Percentiles rank a stretch among this genome's conserved stretches.
Evolutionary conservation across 2,797 vertebrate genomes (phyloP).

Genomic region (Decapterus maruadsi): DNA sequence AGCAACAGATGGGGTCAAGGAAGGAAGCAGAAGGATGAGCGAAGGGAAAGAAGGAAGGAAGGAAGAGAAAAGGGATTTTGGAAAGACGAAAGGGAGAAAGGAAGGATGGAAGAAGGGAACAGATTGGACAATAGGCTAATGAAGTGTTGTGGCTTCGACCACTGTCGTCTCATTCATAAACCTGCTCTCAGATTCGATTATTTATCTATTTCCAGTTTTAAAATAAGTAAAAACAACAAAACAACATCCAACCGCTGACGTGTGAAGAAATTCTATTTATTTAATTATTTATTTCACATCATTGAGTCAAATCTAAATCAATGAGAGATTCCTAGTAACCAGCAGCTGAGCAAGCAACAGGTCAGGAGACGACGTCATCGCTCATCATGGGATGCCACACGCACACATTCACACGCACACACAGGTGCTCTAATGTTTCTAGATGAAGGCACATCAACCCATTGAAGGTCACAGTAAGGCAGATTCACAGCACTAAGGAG

Average conservation of each 20-base stretch:
- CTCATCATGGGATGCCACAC: constrained; percentile 70
- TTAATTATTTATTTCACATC: too few species aligned
- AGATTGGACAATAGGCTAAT: too few species aligned
- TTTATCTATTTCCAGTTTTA: too few species aligned
- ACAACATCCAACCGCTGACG: constrained; percentile 13
- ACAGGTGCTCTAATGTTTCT: constrained; percentile 82
- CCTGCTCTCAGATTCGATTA: too few species aligned
- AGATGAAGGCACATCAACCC: constrained; percentile 89
- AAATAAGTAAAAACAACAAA: constrained; percentile 15
- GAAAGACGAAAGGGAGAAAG: too few species aligned
- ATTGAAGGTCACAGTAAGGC: constrained; percentile 88
- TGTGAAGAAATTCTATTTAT: constrained; percentile 82
- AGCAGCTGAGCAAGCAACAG: constrained; percentile 78
- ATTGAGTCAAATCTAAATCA: constrained; percentile 79
- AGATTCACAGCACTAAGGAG: constrained; percentile 86
- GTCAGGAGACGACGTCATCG: constrained; percentile 67
- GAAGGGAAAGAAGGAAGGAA: too few species aligned
- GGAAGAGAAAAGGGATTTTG: too few species aligned
- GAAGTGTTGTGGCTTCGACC: not conserved
- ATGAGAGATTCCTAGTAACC: constrained; percentile 70
- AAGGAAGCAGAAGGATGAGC: too few species aligned
- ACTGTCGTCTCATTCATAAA: not conserved
- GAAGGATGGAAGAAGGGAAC: too few species aligned
- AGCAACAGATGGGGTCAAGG: too few species aligned
- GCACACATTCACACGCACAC: constrained; percentile 37